Conservation (phyloP, 2,113 vertebrate genomes). For the Ursus arctos region DNA sequence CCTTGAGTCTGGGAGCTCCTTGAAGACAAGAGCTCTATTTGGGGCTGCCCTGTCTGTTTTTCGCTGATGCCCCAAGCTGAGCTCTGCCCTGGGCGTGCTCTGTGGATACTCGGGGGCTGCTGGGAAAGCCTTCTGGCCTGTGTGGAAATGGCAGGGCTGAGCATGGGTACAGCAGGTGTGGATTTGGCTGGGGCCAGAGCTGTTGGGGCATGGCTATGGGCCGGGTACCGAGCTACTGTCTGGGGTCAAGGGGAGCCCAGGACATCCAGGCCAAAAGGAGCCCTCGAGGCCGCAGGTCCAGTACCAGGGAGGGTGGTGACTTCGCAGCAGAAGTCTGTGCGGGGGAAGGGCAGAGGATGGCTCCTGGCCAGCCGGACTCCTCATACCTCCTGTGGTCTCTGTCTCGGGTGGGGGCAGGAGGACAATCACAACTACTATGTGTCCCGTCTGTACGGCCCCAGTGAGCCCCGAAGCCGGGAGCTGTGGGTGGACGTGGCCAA, state of each 20-base stretch:
- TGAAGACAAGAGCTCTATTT: not conserved
- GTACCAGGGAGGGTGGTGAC: not conserved
- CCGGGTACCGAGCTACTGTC: not conserved
- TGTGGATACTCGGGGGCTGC: not conserved
- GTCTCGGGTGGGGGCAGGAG: slow-evolving; percentile 86
- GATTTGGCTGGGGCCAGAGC: not conserved
- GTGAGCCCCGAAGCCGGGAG: slow-evolving; percentile 86
- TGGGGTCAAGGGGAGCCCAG: not conserved
- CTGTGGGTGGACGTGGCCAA: slow-evolving; percentile 93
- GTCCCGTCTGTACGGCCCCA: slow-evolving; percentile 91
- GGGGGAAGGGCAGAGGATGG: not conserved
- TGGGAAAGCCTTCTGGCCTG: not conserved
- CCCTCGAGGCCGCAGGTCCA: not conserved
- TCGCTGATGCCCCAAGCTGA: not conserved
- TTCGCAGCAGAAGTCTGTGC: not conserved
- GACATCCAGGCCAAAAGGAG: not conserved
- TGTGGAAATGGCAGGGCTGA: not conserved
- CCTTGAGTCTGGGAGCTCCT: not conserved
- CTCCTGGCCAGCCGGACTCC: not conserved
- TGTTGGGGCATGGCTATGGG: not conserved
- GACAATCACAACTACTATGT: slow-evolving; percentile 95
- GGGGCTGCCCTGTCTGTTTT: not conserved
- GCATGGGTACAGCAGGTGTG: not conserved
- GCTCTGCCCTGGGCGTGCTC: not conserved
- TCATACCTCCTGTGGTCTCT: not conserved